Base-by-base conservation (phyloP, 2,888 invertebrate genomes). In the Pasiphila rectangulata region DNA sequence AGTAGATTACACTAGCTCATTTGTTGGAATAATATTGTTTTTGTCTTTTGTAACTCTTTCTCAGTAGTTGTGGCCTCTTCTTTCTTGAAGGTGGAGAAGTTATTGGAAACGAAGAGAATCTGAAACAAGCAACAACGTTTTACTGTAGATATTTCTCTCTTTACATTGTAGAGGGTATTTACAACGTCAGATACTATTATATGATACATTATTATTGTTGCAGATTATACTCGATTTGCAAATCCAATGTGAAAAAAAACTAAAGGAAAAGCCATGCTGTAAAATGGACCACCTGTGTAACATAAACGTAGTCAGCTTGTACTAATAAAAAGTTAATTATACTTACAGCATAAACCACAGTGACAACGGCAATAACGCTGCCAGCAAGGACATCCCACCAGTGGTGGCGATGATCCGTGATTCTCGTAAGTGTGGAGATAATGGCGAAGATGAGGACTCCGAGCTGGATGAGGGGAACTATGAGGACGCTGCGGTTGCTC, bases 331-430 rank as follows among this genome's bases (percentile, higher is more conserved):
- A n/a, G n/a, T n/a, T n/a, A n/a, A n/a, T 3, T 1, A 49, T 47
- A 75, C 87, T 82, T 64, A 94, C 91, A 51, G 91, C 86, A 66
- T 92, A 92, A 10, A 88, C 60, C 5, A 90, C 84, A 7, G 90
- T 85, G 12, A 78, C 41, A 0, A 90, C 39, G 0, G 94, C 95
- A 7, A 95, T 63, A 0, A 80, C 51, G 1, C 82, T 72, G 0
- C 95, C 95, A 0, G 89, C 89, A 1, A 92, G 69, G 0, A 95
- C 94, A 66, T 95, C 95, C 93, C 94, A 94, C 93, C 94, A 94
- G 72, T 94, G 94, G 68, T 95, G 95, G 0, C 94, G 75, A 62
- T 91, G 89, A 72, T 95, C 95, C 0, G 92, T 91, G 59, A 95
- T 91, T 50, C 95, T 83, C 2, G 93, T 91, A 30, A 94, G 72